A percentile compares a stretch with the other conserved stretches of the same genome.
Evolutionary conservation across 2,797 vertebrate species (phyloP).

Genomic region (Parambassis ranga): DNA sequence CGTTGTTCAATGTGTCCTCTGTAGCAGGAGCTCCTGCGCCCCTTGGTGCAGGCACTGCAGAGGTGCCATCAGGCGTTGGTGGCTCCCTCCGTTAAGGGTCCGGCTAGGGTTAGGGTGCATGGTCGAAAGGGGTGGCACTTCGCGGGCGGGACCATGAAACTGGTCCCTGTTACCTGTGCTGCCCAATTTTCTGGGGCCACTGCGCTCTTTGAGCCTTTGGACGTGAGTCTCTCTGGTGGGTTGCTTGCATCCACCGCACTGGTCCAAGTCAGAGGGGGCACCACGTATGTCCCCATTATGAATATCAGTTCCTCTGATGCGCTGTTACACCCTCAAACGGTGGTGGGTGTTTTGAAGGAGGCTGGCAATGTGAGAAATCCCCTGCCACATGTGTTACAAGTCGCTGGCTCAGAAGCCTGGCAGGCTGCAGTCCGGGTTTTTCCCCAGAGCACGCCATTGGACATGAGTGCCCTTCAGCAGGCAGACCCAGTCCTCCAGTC

Average conservation of each 20-base stretch:
- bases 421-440: no score
- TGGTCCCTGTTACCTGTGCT: neutral
- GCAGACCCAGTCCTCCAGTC: no score
- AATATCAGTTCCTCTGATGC: constrained; percentile 4
- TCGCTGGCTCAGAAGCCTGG: no score
- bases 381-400: no score
- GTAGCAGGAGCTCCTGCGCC: neutral
- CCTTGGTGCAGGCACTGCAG: neutral
- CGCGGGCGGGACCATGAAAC: neutral
- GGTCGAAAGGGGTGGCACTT: neutral
- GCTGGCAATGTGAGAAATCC: no score
- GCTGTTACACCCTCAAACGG: neutral
- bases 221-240: neutral
- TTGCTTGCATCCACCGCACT: constrained; percentile 20
- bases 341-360: neutral
- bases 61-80: neutral
- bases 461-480: no score
- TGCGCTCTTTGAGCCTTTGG: neutral
- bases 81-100: rapidly evolving
- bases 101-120: neutral
- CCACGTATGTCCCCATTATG: neutral
- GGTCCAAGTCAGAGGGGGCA: neutral
- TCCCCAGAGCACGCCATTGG: no score
- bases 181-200: neutral
- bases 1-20: neutral